Percentiles rank a stretch among this genome's conserved stretches.
Evolutionary conservation across 2,888 invertebrate genomes (phyloP).

Genomic region (Eudasyphora cyanicolor): DNA sequence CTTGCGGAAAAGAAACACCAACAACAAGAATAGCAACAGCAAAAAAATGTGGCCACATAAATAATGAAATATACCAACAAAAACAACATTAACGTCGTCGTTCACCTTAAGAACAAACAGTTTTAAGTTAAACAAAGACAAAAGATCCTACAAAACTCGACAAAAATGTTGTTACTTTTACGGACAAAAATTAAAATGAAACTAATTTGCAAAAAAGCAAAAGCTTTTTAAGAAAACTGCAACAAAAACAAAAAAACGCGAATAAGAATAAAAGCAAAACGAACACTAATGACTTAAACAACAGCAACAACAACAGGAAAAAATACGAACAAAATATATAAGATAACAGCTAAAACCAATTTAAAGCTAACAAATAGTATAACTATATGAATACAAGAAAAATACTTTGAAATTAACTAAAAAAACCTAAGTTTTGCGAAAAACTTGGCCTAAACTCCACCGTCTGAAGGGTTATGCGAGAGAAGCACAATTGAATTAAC

Average conservation of each 20-base stretch:
- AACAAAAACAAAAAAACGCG: slow-evolving; percentile 39
- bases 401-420: slow-evolving; percentile 62
- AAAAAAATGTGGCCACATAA: slow-evolving; percentile 61
- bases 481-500: slow-evolving; percentile 52
- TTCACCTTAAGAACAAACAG: neutral
- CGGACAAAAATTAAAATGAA: slow-evolving; percentile 68
- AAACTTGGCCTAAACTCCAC: slow-evolving; percentile 20
- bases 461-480: slow-evolving; percentile 28
- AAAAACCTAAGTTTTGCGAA: neutral
- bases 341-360: slow-evolving; percentile 34
- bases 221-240: slow-evolving; percentile 52
- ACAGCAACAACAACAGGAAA: slow-evolving; percentile 36
- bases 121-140: slow-evolving; percentile 25
- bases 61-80: slow-evolving; percentile 53
- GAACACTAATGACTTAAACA: slow-evolving; percentile 59
- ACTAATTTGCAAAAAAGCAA: slow-evolving; percentile 64
- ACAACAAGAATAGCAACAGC: slow-evolving; percentile 49
- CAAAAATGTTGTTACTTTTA: slow-evolving; percentile 65
- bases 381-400: slow-evolving; percentile 56
- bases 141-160: neutral
- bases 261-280: slow-evolving; percentile 38
- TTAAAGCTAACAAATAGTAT: slow-evolving; percentile 58
- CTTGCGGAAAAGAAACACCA: slow-evolving; percentile 15
- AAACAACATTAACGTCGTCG: slow-evolving; percentile 19
- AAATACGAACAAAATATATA: slow-evolving; percentile 39